A percentile compares a stretch with the other conserved stretches of the same genome.
Conservation (phyloP, 2,888 invertebrate species). For the Belgica antarctica region DNA sequence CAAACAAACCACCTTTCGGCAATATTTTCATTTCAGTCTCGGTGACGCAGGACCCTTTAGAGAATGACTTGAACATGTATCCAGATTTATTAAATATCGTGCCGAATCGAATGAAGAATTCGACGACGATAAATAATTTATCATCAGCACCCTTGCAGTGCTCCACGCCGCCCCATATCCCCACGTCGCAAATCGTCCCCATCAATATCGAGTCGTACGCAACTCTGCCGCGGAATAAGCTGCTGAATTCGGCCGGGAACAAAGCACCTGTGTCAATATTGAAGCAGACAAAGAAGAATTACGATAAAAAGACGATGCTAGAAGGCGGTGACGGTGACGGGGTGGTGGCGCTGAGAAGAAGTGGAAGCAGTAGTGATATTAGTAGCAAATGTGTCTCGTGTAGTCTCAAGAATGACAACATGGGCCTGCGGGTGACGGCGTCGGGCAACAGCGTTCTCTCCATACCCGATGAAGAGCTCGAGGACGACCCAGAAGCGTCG, state of each 20-base stretch:
- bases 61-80: conserved; percentile 66
- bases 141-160: conserved; percentile 50
- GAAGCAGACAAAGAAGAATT: conserved; percentile 51
- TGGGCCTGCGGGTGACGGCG: conserved; percentile 85
- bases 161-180: conserved; percentile 44
- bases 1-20: conserved; percentile 56
- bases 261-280: conserved; percentile 53
- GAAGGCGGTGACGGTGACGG: conserved; percentile 11
- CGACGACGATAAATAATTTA: conserved; percentile 47
- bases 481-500: conserved; percentile 30
- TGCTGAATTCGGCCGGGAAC: conserved; percentile 46
- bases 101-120: conserved; percentile 58
- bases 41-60: conserved; percentile 67
- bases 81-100: conserved; percentile 73
- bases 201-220: conserved; percentile 55
- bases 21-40: conserved; percentile 85
- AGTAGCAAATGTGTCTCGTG: conserved; percentile 41
- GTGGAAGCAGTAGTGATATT: conserved; percentile 38
- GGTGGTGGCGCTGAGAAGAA: conserved; percentile 33
- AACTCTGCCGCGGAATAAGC: conserved; percentile 55
- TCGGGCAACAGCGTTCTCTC: conserved; percentile 76
- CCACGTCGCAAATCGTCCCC: conserved; percentile 47
- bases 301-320: conserved; percentile 44
- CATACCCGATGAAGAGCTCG: conserved; percentile 63
- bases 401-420: conserved; percentile 73